Base-by-base conservation (phyloP, 2,888 invertebrate species). In the Drepana falcataria region DNA sequence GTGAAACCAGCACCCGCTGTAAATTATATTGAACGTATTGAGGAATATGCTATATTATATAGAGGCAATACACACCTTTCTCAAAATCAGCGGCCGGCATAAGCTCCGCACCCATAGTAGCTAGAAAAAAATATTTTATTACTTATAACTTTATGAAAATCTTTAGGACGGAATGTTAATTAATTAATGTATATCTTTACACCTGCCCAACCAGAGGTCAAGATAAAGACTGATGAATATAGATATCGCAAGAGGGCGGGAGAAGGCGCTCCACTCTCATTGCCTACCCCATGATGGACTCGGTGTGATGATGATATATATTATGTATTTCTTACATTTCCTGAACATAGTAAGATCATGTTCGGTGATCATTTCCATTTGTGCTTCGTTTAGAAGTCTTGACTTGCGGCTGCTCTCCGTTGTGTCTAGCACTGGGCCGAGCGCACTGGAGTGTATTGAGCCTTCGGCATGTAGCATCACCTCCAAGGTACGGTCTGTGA, bases 351-450 rank as follows among this genome's bases (percentile, higher is more conserved):
- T 77, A 35, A 77, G 35, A 6, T 88, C 84, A 35, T 72, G 75
- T 48, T 84, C 88, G 0, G 83, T 74, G 3, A 87, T 73, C 47
- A 66, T 66, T 56, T 88, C 88, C 84, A 87, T 85, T n/a, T 65
- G 78, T 1, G 59, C 58, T n/a, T 69, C 73, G 35, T 55, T 68
- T 53, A 56, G 9, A 1, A 70, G 59, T 0, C 73, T 63, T 9
- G 78, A 70, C 49, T 59, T 69, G 56, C 84, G 21, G 21, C 21
- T 83, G 48, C 71, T 69, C 55, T 79, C 79, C 1, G 74, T 69
- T 4, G 59, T 35, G 52, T 77, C 71, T 35, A 75, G 69, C 3
- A 58, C 58, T 44, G 68, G 33, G n/a, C 75, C 79, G 4, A 80
- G 63, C 0, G 66, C 78, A 57, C 85, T 44, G 9, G 44, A 44